These are phyloP conservation scores for Aphelinus certus DNA, from an alignment of 1,140 invertebrate genomes.

Conservation along the genomic window DNA sequence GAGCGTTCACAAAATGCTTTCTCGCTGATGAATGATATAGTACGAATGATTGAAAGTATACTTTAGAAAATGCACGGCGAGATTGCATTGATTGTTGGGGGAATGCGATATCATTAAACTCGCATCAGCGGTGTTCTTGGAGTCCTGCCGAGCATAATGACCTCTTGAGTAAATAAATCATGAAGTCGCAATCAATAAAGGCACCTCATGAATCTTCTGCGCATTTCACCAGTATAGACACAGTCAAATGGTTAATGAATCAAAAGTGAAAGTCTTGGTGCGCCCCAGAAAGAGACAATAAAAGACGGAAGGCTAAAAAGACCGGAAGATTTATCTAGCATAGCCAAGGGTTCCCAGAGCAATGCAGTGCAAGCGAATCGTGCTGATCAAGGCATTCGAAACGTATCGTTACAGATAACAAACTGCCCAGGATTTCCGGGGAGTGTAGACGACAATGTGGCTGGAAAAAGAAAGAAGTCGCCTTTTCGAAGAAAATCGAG, in stretches of 20 bases:
- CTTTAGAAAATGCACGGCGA: too few species aligned
- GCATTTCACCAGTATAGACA: too few species aligned
- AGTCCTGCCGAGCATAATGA: neutral
- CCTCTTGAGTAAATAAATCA: slow-evolving; percentile 14
- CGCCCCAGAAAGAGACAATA: too few species aligned
- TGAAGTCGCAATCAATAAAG: slow-evolving; percentile 4
- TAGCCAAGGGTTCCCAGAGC: slow-evolving; percentile 9
- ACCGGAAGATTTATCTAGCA: slow-evolving; percentile 21
- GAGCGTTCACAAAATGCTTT: too few species aligned
- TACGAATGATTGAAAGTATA: too few species aligned
- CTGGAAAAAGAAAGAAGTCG: too few species aligned
- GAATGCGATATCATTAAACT: slow-evolving; percentile 9
- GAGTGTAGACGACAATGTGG: slow-evolving; percentile 7
- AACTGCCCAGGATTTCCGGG: slow-evolving; percentile 12
- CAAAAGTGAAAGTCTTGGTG: neutral
- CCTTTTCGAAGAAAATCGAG: too few species aligned
- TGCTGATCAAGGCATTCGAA: slow-evolving; percentile 13
- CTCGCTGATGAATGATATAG: too few species aligned
- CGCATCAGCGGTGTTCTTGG: neutral
- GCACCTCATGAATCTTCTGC: too few species aligned
- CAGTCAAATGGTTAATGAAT: neutral
- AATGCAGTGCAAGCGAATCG: neutral
- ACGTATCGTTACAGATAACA: slow-evolving; percentile 36
- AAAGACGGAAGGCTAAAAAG: neutral
- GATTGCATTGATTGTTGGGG: too few species aligned